These are phyloP conservation scores for Macrostomum lignano DNA, from an alignment of 1,140 invertebrate genomes.

Conservation along the genomic window DNA sequence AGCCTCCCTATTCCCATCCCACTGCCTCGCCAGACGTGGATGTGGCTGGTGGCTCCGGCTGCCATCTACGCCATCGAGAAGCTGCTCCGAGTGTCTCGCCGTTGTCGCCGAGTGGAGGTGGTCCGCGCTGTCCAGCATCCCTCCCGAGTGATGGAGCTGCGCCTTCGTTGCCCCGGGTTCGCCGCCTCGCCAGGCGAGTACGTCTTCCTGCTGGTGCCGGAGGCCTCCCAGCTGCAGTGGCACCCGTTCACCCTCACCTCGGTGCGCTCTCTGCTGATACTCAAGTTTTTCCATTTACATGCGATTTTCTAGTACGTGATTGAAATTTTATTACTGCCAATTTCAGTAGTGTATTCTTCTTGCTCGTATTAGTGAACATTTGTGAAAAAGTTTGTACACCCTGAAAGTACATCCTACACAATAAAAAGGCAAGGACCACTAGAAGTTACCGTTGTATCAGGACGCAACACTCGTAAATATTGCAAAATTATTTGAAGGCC, in stretches of 20 bases:
- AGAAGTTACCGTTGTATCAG: too few species aligned
- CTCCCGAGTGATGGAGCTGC: constrained; percentile 23
- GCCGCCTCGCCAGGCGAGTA: constrained; percentile 22
- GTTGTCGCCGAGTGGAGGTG: constrained; percentile 15
- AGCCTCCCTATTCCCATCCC: too few species aligned
- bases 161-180: constrained; percentile 22
- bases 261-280: constrained; percentile 10
- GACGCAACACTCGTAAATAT: too few species aligned
- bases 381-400: too few species aligned
- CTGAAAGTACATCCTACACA: too few species aligned
- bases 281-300: too few species aligned
- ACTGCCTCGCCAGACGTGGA: constrained; percentile 21
- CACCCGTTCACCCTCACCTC: constrained; percentile 28
- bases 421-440: too few species aligned
- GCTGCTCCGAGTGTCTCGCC: constrained; percentile 14
- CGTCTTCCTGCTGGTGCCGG: constrained; percentile 20
- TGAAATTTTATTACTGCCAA: too few species aligned
- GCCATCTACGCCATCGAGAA: constrained; percentile 19
- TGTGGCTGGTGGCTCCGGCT: constrained; percentile 19
- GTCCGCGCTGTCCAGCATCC: constrained; percentile 21
- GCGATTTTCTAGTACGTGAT: too few species aligned
- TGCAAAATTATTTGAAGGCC: too few species aligned
- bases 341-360: too few species aligned
- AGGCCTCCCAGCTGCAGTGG: constrained; percentile 22
- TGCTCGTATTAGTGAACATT: too few species aligned